These are phyloP conservation scores for Conistra vaccinii DNA, from an alignment of 2,888 invertebrate species.

Conservation along the genomic window DNA sequence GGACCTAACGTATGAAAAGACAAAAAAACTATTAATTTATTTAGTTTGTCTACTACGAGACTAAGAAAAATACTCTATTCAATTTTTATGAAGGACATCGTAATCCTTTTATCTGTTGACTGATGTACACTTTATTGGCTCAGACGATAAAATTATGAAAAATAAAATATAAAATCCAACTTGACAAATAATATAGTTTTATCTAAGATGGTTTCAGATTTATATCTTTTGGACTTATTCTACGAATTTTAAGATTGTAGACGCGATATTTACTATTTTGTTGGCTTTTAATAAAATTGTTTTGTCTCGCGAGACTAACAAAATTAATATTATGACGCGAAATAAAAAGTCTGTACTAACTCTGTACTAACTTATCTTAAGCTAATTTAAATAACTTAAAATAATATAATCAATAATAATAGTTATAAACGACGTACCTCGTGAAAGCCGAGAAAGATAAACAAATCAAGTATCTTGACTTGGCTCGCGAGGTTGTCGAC, in stretches of 20 bases:
- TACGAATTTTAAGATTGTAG: constrained; percentile 3
- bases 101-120: constrained; percentile 46
- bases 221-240: constrained; percentile 23
- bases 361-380: background rate
- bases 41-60: constrained; percentile 13
- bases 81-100: constrained; percentile 24
- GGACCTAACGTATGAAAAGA: background rate
- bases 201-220: constrained; percentile 18
- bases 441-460: too few species aligned
- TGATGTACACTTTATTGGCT: constrained; percentile 50
- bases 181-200: constrained; percentile 26
- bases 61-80: constrained; percentile 32
- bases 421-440: too few species aligned
- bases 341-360: background rate
- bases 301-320: too few species aligned
- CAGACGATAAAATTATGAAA: constrained; percentile 41
- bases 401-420: background rate
- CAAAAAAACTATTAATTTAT: constrained; percentile 13
- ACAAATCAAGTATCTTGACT: too few species aligned
- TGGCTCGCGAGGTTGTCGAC: too few species aligned
- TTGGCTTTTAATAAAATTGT: background rate
- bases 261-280: constrained; percentile 20
- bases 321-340: background rate
- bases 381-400: too few species aligned
- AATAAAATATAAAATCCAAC: constrained; percentile 41